Evolutionary conservation across 2,797 vertebrate species (phyloP).

Genomic region (Rousettus madagascariensis): DNA sequence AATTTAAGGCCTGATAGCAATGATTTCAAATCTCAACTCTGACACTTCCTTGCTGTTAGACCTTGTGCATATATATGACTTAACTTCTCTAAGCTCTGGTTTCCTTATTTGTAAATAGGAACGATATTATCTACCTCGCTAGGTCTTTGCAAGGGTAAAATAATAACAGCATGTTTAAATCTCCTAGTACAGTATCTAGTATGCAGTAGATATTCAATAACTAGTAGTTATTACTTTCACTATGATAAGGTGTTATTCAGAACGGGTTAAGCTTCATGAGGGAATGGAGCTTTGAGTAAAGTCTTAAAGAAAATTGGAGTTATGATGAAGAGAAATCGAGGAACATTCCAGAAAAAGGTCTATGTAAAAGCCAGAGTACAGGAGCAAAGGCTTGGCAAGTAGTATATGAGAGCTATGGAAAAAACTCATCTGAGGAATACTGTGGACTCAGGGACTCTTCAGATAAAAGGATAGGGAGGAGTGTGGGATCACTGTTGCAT

Average conservation of each 20-base stretch:
- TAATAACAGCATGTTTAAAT: background rate
- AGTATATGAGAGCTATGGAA: background rate
- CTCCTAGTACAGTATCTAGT: background rate
- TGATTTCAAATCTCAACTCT: background rate
- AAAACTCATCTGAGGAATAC: background rate
- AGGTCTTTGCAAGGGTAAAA: background rate
- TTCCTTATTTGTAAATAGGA: background rate
- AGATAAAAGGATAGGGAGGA: background rate
- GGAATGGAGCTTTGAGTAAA: background rate
- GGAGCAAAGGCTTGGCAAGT: background rate
- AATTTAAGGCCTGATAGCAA: background rate
- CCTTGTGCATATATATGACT: background rate
- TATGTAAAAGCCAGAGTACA: background rate
- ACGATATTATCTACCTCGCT: background rate
- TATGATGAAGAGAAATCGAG: background rate
- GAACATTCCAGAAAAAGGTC: background rate
- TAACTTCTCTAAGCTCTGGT: background rate
- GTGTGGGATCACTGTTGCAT: background rate
- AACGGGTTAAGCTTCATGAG: background rate
- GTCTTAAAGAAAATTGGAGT: background rate
- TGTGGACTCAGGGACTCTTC: background rate
- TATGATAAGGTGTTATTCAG: background rate
- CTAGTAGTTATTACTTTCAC: background rate
- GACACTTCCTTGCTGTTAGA: background rate
- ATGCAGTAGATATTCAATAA: background rate